phyloP scores from a whole-genome alignment of 2,113 vertebrate species.

The Hyaena hyaena region DNA sequence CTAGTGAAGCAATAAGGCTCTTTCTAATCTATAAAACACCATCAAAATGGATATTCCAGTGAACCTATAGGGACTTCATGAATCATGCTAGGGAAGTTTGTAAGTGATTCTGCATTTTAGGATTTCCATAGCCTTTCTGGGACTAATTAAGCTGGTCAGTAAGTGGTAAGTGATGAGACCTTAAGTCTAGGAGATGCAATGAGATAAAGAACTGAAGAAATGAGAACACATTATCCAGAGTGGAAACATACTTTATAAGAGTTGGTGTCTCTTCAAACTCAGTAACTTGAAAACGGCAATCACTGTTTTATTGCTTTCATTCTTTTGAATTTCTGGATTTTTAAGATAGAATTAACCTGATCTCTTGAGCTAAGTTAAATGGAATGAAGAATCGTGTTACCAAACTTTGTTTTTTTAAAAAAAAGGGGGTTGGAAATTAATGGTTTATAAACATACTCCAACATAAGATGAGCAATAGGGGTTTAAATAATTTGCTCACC shows the following conservation, averaged over 20 bases:
- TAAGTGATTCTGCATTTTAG: slow-evolving; percentile 36
- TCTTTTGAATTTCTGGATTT: not conserved
- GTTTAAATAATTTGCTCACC: not conserved
- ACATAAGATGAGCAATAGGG: not conserved
- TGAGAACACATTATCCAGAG: not conserved
- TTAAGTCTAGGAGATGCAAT: not conserved
- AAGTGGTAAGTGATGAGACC: slow-evolving; percentile 22
- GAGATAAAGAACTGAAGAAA: not conserved
- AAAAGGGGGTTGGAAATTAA: not conserved
- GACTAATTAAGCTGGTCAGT: slow-evolving; percentile 10
- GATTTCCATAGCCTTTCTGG: not conserved
- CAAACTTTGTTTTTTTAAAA: not conserved
- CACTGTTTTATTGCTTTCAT: not conserved
- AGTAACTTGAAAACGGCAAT: not conserved
- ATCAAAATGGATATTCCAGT: not conserved
- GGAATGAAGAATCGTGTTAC: not conserved
- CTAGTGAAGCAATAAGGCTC: not conserved
- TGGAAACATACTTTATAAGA: not conserved
- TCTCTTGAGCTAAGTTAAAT: not conserved
- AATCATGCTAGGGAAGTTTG: not conserved
- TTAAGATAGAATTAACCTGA: not conserved
- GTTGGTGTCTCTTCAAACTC: not conserved
- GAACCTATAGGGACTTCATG: not conserved
- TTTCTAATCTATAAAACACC: not conserved
- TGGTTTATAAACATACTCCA: not conserved